Base-by-base conservation (phyloP, 1,140 invertebrate genomes). In the Maconellicoccus hirsutus region DNA sequence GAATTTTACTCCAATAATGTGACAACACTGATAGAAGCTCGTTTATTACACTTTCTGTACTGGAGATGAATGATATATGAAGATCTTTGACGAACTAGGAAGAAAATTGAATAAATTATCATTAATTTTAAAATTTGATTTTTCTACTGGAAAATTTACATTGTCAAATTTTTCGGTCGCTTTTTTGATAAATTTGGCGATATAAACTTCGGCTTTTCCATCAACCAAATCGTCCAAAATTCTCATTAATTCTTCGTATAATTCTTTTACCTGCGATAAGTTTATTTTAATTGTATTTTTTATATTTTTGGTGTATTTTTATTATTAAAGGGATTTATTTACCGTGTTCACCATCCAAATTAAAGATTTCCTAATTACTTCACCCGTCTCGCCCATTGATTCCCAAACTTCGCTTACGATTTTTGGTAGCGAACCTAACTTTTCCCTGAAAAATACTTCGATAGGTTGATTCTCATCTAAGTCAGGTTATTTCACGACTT, bases 381-480 rank as follows among this genome's bases (percentile, higher is more conserved):
- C 82, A 7, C 89, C 89, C 0, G 89, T 91, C 39, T 90, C 89
- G 0, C 90, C 89, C 87, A 92, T 89, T 74, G 89, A 85, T 59
- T 89, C 86, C 87, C 87, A 90, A 73, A 92, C 84, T 77, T 92
- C 90, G 25, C 87, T 88, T 0, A 92, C 79, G 39, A 91, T 90
- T 39, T 87, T 88, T 0, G 90, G 90, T 52, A 92, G 75, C 1
- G 86, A 87, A 74, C 89, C 84, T 73, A 91, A 85, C 77, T 90
- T 88, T 75, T 86, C 86, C 59, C 86, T 82, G n/a, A 38, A 27
- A 19, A 72, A 38, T 25, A 70, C 59, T 71, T 72, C 0, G 4
- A 71, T 25, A 70, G 4, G 69, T 42, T n/a, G 59, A 19, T 21
- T 73, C n/a, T n/a, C n/a, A n/a, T n/a, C n/a, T n/a, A n/a, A n/a